phyloP scores from a whole-genome alignment of 1,140 invertebrate species.

The Aphaenogaster ashmeadi region DNA sequence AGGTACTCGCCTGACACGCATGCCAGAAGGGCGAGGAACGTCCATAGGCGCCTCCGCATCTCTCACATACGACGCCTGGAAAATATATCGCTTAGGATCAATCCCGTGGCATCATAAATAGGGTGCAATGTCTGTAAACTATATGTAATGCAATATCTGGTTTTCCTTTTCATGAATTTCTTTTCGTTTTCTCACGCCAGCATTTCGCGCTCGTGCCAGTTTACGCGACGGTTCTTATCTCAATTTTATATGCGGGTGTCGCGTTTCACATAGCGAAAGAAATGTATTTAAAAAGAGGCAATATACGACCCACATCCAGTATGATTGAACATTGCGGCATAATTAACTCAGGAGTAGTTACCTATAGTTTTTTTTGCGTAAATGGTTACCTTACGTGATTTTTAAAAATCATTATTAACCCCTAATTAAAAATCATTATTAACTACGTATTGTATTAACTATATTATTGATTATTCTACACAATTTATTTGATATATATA shows the following conservation, averaged over 20 bases:
- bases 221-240: not conserved
- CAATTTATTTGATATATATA: no score
- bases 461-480: no score
- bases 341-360: not conserved
- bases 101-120: not conserved
- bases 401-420: no score
- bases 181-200: conserved; percentile 4
- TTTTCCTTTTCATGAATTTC: conserved; percentile 13
- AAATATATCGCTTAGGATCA: not conserved
- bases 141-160: not conserved
- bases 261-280: not conserved
- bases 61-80: conserved; percentile 30
- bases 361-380: no score
- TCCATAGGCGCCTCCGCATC: conserved; percentile 43
- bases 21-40: conserved; percentile 31
- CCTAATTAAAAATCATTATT: no score
- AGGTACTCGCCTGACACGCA: conserved; percentile 67
- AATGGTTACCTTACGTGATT: no score
- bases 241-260: conserved; percentile 28
- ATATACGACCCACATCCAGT: not conserved
- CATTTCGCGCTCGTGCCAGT: not conserved
- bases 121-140: not conserved
- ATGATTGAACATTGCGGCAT: not conserved
- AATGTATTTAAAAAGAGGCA: not conserved
- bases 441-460: no score